Conservation (phyloP, 2,888 invertebrate genomes). For the Calameuta filiformis region DNA sequence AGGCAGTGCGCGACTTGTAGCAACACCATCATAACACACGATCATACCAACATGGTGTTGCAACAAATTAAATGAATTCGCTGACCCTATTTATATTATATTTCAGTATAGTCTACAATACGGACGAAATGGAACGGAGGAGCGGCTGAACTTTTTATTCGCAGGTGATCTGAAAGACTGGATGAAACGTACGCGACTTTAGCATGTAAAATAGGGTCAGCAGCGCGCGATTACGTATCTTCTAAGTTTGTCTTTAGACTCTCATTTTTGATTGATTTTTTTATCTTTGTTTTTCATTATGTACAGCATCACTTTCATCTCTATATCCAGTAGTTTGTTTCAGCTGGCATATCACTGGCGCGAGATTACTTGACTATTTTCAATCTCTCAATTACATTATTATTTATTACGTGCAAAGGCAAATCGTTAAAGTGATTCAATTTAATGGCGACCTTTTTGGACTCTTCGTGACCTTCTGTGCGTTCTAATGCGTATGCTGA, state of each 20-base stretch:
- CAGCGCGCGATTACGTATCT: conserved; percentile 50
- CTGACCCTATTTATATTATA: conserved; percentile 24
- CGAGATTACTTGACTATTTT: conserved; percentile 56
- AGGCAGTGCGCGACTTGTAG: conserved; percentile 38
- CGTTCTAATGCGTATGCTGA: neutral
- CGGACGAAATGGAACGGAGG: neutral
- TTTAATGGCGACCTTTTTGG: neutral
- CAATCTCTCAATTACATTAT: neutral
- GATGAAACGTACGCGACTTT: neutral
- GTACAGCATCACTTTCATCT: conserved; percentile 34
- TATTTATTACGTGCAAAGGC: neutral
- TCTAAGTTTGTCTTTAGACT: conserved; percentile 39
- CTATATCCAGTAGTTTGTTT: conserved; percentile 30
- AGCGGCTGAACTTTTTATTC: neutral
- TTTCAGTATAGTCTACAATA: neutral
- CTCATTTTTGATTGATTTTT: conserved; percentile 18
- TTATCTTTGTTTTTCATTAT: conserved; percentile 37
- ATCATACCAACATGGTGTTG: conserved; percentile 25
- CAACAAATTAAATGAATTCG: conserved; percentile 29
- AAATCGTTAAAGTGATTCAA: neutral
- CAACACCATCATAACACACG: conserved; percentile 23
- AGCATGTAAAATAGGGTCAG: conserved; percentile 41
- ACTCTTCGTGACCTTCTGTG: neutral
- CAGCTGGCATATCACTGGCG: conserved; percentile 44
- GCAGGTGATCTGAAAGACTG: neutral